A percentile compares a stretch with the other conserved stretches of the same genome.
Evolutionary conservation across 2,888 invertebrate genomes (phyloP).

Genomic region (Agapostemon virescens): DNA sequence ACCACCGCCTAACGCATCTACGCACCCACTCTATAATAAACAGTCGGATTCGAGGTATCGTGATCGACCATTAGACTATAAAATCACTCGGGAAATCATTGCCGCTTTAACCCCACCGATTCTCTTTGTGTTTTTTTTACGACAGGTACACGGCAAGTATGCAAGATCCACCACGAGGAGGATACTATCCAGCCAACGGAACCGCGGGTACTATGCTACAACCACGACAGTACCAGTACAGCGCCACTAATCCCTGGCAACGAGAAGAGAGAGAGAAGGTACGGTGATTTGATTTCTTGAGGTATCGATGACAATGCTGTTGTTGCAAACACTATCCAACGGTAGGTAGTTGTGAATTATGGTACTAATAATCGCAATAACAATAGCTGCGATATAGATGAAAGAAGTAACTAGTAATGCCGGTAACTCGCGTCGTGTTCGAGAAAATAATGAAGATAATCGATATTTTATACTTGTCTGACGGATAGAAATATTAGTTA

Average conservation of each 20-base stretch:
- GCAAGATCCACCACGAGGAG: conserved; percentile 88
- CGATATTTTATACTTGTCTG: no score
- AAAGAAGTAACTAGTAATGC: not conserved
- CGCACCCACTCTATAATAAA: conserved; percentile 85
- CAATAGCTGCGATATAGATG: not conserved
- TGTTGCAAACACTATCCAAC: no score
- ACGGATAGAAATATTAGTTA: no score
- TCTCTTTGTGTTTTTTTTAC: not conserved
- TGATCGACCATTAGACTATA: not conserved
- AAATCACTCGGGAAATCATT: not conserved
- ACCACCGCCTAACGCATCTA: conserved; percentile 86
- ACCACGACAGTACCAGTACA: conserved; percentile 80
- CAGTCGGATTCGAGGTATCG: conserved; percentile 76
- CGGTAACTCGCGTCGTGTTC: not conserved
- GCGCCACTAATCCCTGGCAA: conserved; percentile 92
- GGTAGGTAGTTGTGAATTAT: no score
- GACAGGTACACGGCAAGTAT: conserved; percentile 86
- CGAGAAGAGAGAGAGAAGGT: conserved; percentile 94
- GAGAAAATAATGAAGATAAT: not conserved
- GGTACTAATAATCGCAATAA: not conserved
- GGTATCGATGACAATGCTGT: not conserved
- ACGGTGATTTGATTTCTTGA: conserved; percentile 26
- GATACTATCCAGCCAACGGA: conserved; percentile 83
- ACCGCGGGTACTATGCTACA: conserved; percentile 78
- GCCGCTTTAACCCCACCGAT: not conserved